Base-by-base conservation (phyloP, 2,113 vertebrate species). In the Eulemur rufifrons region DNA sequence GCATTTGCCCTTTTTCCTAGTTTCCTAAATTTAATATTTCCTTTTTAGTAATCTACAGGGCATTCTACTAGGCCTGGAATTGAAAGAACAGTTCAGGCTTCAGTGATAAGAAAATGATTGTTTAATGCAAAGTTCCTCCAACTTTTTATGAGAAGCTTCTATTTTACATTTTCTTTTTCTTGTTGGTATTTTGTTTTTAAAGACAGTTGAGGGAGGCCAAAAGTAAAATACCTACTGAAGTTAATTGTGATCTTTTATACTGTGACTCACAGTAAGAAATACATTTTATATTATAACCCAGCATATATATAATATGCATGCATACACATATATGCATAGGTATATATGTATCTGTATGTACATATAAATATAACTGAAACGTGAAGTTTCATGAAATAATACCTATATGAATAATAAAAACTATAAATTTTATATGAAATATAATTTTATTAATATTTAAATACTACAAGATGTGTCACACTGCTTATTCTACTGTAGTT, bases 391-490 rank as follows among this genome's bases (percentile, higher is more conserved):
- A 17, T 95, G 42, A 95, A 59, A 94, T 77, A 80, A 63, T 63
- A 15, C 34, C 50, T 2, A 11, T n/a, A 54, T 18, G 6, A 42
- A 81, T 64, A 89, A 52, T 91, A 85, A 88, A 92, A 94, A 71
- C 34, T 66, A 86, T 42, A 66, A 50, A 52, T 68, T 80, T 64
- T 74, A 71, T 29, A 86, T 91, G n/a, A 90, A 66, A 73, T 84
- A 63, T 92, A 13, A 95, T 54, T 73, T 84, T 84, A 69, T 61
- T 73, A 52, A 61, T 94, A 77, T 78, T 85, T 93, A 94, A 91
- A 50, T 13, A 76, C 37, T 63, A 61, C 6, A 93, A 61, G n/a
- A 74, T 92, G 29, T 92, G 27, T 52, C 8, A 61, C 10, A 56
- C 4, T 59, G 21, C 11, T 61, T 66, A 71, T 86, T 66, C 39